These are phyloP conservation scores for Nemurella pictetii DNA, from an alignment of 2,888 invertebrate genomes.

Conservation along the genomic window DNA sequence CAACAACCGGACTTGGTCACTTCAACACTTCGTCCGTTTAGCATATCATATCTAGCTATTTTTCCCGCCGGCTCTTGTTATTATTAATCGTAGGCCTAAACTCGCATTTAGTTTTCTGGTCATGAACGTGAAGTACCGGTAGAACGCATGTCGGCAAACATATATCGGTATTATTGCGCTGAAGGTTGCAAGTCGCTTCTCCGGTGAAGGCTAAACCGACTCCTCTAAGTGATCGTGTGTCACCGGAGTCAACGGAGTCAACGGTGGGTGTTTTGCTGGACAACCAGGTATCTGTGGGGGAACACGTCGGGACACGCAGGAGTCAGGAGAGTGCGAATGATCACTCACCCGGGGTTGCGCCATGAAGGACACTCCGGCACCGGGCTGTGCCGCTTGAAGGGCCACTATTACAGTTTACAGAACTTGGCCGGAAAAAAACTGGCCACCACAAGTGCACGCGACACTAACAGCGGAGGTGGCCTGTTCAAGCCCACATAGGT, in stretches of 20 bases:
- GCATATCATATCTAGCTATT: too few species aligned
- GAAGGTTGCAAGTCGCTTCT: not conserved
- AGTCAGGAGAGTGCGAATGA: not conserved
- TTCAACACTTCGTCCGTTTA: not conserved
- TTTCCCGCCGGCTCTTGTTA: not conserved
- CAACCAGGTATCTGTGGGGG: too few species aligned
- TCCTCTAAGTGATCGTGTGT: not conserved
- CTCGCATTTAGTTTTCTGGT: not conserved
- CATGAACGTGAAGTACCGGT: not conserved
- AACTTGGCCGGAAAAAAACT: not conserved
- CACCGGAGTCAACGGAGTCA: not conserved
- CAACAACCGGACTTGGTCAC: too few species aligned
- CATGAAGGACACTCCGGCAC: slow-evolving; percentile 77
- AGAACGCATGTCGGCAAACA: not conserved
- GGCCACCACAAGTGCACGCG: not conserved
- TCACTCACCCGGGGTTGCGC: slow-evolving; percentile 86
- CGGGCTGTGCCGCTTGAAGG: slow-evolving; percentile 60
- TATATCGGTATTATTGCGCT: not conserved
- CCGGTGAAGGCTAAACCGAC: not conserved
- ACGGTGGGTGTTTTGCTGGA: too few species aligned
- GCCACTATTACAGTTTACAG: slow-evolving; percentile 45
- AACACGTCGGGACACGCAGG: not conserved
- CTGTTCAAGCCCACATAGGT: slow-evolving; percentile 36
- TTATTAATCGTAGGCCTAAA: not conserved
- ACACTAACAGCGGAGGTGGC: not conserved